Conservation (phyloP, 2,797 vertebrate species). For the Amniataba percoides region DNA sequence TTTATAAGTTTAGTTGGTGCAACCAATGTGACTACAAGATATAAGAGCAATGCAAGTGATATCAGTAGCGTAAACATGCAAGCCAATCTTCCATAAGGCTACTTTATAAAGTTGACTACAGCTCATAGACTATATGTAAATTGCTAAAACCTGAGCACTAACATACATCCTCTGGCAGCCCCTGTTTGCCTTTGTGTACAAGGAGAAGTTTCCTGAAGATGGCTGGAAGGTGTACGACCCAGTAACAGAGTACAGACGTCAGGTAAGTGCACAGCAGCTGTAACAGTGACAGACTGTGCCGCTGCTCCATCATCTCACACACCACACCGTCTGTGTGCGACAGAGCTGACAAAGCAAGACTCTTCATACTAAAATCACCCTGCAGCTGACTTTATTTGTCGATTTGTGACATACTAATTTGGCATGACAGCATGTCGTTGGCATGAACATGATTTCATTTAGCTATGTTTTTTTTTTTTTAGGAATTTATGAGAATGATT, state of each 20-base stretch:
- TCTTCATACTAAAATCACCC: background rate
- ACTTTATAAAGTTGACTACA: background rate
- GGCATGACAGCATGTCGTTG: background rate
- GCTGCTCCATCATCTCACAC: background rate
- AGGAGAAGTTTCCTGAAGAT: slow-evolving; percentile 92
- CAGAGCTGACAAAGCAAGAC: background rate
- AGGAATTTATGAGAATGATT: background rate
- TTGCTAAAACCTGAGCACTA: background rate
- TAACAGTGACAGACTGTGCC: background rate
- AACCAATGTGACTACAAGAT: no score
- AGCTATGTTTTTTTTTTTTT: background rate
- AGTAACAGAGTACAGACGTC: slow-evolving; percentile 92
- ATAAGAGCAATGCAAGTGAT: no score
- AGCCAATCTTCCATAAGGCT: background rate
- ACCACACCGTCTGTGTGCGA: background rate
- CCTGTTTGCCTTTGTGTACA: slow-evolving; percentile 93
- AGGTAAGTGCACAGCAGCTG: slow-evolving; percentile 82
- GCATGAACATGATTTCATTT: background rate
- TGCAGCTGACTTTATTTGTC: background rate
- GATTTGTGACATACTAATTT: background rate
- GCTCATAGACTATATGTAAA: background rate
- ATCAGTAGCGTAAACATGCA: no score
- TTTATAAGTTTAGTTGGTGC: background rate
- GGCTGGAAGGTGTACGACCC: slow-evolving; percentile 98
- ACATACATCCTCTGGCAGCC: slow-evolving; percentile 72